Evolutionary conservation across 1,140 invertebrate species (phyloP).

Genomic region (Holotrichia oblita): DNA sequence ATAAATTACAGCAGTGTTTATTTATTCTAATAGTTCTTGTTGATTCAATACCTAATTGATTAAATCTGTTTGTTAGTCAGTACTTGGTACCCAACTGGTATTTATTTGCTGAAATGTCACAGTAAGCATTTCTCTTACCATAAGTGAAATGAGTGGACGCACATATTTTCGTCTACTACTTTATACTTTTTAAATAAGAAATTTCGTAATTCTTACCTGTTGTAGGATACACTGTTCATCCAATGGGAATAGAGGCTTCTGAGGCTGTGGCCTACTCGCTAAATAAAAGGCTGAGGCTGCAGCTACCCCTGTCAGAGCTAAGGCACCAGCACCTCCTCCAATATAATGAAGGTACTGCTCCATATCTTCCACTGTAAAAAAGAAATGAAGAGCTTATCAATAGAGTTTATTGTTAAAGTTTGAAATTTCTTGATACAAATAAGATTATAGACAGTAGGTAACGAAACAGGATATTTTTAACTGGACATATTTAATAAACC

Average conservation of each 20-base stretch:
- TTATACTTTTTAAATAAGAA: neutral
- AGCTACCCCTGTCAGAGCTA: conserved; percentile 78
- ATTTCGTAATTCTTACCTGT: conserved; percentile 66
- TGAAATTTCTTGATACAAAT: neutral
- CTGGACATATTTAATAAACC: neutral
- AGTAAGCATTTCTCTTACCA: no score
- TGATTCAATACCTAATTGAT: neutral
- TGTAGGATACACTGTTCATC: conserved; percentile 75
- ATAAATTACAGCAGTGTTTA: neutral
- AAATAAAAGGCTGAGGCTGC: conserved; percentile 75
- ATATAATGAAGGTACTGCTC: conserved; percentile 81
- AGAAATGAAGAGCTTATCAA: neutral
- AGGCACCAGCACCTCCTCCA: conserved; percentile 76
- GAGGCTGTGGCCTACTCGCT: conserved; percentile 74
- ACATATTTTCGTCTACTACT: no score
- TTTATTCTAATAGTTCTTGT: neutral
- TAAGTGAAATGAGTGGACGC: no score
- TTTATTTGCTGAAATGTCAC: no score
- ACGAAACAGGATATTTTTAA: no score
- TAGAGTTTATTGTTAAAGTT: neutral
- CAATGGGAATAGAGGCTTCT: conserved; percentile 79
- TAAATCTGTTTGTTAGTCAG: neutral
- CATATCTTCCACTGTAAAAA: conserved; percentile 71
- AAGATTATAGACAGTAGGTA: neutral
- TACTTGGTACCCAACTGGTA: no score